These are phyloP conservation scores for Torymus texanus DNA, from an alignment of 2,888 invertebrate species.

Conservation along the genomic window DNA sequence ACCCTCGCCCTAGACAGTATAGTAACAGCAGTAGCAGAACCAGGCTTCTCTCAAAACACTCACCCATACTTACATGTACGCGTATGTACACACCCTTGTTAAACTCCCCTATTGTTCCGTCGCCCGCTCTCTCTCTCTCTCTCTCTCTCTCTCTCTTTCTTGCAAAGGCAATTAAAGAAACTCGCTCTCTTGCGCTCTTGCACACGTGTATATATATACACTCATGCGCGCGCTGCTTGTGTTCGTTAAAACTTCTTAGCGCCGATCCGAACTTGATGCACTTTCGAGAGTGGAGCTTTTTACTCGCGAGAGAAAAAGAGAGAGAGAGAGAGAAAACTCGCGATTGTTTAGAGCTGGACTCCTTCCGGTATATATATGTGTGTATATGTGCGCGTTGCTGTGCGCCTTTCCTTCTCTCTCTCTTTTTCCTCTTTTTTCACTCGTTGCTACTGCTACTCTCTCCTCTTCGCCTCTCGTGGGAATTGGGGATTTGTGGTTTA, in stretches of 20 bases:
- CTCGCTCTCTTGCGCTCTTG: no score
- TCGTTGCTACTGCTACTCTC: not conserved
- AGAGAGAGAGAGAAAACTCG: not conserved
- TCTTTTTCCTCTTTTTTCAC: slow-evolving; percentile 8
- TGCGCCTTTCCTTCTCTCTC: slow-evolving; percentile 39
- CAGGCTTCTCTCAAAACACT: no score
- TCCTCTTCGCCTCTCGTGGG: slow-evolving; percentile 45
- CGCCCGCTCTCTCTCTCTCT: not conserved
- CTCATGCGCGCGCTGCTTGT: not conserved
- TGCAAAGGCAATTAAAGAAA: slow-evolving; percentile 39
- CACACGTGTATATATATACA: no score
- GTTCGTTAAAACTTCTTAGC: slow-evolving; percentile 53
- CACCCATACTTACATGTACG: no score
- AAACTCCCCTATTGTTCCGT: slow-evolving; percentile 10
- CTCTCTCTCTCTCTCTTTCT: no score
- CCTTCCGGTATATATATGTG: not conserved
- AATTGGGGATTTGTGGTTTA: slow-evolving; percentile 54
- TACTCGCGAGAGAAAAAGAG: slow-evolving; percentile 21
- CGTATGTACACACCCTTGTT: not conserved
- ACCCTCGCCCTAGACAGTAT: no score
- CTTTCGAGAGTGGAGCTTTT: slow-evolving; percentile 61
- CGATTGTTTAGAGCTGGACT: slow-evolving; percentile 47
- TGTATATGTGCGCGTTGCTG: no score
- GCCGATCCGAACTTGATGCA: slow-evolving; percentile 66
- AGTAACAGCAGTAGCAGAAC: no score